Conservation (phyloP, 92 coral and sea anemone genomes). For the Muricea muricata region DNA sequence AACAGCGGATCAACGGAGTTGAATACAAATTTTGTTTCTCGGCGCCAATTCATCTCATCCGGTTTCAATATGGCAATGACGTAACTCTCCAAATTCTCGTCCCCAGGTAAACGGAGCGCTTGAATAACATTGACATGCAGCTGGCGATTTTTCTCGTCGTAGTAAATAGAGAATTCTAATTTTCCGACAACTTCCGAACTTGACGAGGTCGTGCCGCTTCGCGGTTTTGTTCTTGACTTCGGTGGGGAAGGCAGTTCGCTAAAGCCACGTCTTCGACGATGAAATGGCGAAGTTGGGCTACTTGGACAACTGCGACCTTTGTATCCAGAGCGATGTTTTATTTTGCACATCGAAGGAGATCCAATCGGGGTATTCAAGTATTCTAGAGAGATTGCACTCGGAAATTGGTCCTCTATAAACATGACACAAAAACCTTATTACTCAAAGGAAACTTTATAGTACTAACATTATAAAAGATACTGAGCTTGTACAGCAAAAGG, state of each 20-base stretch:
- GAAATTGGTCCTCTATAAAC: not conserved
- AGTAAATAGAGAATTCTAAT: constrained; percentile 76
- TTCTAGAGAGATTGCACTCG: constrained; percentile 30
- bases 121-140: constrained; percentile 70
- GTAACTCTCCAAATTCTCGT: constrained; percentile 36
- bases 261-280: not conserved
- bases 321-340: not conserved
- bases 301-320: constrained; percentile 9
- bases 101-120: constrained; percentile 54
- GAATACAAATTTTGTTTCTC: constrained; percentile 62
- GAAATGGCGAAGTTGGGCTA: not conserved
- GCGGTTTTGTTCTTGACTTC: not conserved
- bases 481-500: too few species aligned
- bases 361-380: constrained; percentile 30
- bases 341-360: constrained; percentile 5
- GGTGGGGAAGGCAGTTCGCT: constrained; percentile 10
- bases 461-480: too few species aligned
- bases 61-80: constrained; percentile 62
- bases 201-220: not conserved
- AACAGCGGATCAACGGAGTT: constrained; percentile 72
- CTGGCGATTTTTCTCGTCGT: constrained; percentile 71
- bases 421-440: not conserved
- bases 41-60: constrained; percentile 70
- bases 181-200: constrained; percentile 53
- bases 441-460: too few species aligned